Evolutionary conservation across 2,888 invertebrate species (phyloP).

Genomic region (Norana najaformis): DNA sequence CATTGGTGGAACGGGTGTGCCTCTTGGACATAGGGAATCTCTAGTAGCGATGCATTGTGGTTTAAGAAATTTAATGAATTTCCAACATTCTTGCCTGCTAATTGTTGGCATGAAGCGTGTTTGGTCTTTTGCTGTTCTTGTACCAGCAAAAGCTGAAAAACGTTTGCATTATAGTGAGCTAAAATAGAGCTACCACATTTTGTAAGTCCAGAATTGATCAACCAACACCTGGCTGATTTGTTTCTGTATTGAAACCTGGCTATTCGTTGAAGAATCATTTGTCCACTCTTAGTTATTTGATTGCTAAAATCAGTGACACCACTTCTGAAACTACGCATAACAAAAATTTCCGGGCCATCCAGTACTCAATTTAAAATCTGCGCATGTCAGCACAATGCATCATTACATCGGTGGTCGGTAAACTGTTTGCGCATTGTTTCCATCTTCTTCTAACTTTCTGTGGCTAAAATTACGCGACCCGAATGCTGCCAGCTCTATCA

Average conservation of each 20-base stretch:
- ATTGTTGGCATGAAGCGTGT: background rate
- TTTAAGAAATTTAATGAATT: background rate
- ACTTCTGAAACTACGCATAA: too few relatives aligned
- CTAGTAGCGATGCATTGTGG: background rate
- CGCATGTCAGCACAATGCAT: too few relatives aligned
- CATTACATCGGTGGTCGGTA: too few relatives aligned
- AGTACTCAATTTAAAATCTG: too few relatives aligned
- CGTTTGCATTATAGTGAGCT: background rate
- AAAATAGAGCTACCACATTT: too few relatives aligned
- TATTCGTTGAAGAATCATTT: slow-evolving; percentile 13
- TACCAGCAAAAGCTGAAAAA: background rate
- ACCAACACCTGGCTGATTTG: background rate
- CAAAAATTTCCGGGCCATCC: too few relatives aligned
- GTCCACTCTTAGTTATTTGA: background rate
- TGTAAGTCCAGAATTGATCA: background rate
- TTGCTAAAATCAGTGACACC: too few relatives aligned
- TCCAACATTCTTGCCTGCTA: background rate
- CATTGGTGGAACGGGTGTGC: slow-evolving; percentile 86
- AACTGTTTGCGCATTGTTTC: too few relatives aligned
- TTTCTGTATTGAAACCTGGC: background rate
- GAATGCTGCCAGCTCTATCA: too few relatives aligned
- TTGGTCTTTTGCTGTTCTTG: background rate
- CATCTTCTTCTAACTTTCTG: too few relatives aligned
- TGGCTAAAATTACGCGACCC: too few relatives aligned
- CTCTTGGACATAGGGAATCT: slow-evolving; percentile 65